A percentile compares a stretch with the other conserved stretches of the same genome.
Evolutionary conservation across 2,797 vertebrate genomes (phyloP).

Genomic region (Microchirus variegatus): DNA sequence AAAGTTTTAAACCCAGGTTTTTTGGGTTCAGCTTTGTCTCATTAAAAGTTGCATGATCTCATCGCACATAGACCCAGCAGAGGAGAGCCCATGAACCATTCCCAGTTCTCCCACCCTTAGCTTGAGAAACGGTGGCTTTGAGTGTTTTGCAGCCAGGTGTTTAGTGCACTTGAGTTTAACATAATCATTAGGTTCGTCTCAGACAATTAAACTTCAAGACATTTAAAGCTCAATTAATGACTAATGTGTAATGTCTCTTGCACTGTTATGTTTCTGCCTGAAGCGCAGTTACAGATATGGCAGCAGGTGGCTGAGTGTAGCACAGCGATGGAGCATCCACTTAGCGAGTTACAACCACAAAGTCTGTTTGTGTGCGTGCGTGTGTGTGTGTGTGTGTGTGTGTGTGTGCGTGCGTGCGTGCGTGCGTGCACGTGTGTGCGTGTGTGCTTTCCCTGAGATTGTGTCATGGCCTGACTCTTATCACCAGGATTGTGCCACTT

Average conservation of each 20-base stretch:
- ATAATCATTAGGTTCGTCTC: conserved; percentile 69
- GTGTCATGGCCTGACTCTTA: conserved; percentile 57
- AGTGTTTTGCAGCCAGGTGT: conserved; percentile 71
- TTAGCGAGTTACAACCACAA: conserved; percentile 61
- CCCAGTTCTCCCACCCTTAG: conserved; percentile 32
- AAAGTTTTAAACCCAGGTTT: conserved; percentile 41
- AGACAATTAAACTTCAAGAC: conserved; percentile 71
- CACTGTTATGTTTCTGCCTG: conserved; percentile 50
- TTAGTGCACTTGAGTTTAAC: conserved; percentile 61
- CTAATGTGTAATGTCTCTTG: conserved; percentile 65
- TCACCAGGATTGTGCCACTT: conserved; percentile 65
- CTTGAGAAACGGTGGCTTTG: conserved; percentile 39
- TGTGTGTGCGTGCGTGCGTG: conserved; percentile 29
- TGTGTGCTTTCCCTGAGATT: conserved; percentile 27
- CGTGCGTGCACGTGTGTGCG: conserved; percentile 25
- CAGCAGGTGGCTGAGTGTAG: conserved; percentile 71
- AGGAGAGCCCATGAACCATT: conserved; percentile 45
- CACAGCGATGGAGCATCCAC: conserved; percentile 49
- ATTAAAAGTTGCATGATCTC: conserved; percentile 57
- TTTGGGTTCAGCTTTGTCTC: conserved; percentile 23
- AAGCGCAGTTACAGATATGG: conserved; percentile 45
- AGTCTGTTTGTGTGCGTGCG: conserved; percentile 32
- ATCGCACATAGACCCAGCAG: conserved; percentile 39
- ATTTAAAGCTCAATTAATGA: conserved; percentile 73
- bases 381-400: conserved; percentile 31